Evolutionary conservation across 2,888 invertebrate species (phyloP).

Genomic region (Glyphotaelius pellucidus): DNA sequence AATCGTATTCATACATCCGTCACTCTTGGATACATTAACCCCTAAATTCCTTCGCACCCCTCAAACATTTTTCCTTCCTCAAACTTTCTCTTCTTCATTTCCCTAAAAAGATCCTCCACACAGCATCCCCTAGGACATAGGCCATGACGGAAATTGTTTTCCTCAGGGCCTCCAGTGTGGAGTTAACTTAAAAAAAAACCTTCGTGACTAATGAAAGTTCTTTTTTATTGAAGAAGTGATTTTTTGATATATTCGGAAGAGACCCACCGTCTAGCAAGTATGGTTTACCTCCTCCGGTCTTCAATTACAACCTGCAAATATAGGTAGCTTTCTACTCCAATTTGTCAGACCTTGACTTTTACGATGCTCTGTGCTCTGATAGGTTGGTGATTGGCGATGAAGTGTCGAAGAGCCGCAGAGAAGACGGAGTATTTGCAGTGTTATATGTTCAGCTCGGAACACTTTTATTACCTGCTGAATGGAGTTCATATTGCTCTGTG

Average conservation of each 20-base stretch:
- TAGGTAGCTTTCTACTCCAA: not conserved
- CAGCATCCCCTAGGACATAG: too few species aligned
- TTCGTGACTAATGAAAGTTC: too few species aligned
- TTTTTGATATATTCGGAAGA: not conserved
- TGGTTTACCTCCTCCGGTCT: not conserved
- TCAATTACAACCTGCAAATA: not conserved
- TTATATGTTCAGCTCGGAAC: not conserved
- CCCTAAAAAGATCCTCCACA: too few species aligned
- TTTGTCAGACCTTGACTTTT: constrained; percentile 13
- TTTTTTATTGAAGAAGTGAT: too few species aligned
- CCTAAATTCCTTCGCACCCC: too few species aligned
- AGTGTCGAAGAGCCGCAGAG: not conserved
- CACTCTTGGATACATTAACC: too few species aligned
- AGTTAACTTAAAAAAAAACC: too few species aligned
- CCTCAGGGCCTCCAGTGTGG: too few species aligned
- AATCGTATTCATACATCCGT: too few species aligned
- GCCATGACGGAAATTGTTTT: too few species aligned
- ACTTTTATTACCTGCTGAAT: not conserved
- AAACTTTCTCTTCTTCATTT: too few species aligned
- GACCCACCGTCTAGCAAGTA: not conserved
- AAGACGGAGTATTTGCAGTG: not conserved
- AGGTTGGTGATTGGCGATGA: not conserved
- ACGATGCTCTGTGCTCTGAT: not conserved
- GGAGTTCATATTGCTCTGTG: not conserved
- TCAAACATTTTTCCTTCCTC: too few species aligned